phyloP scores from a whole-genome alignment of 2,888 invertebrate genomes.

The Athripsodes cinereus region DNA sequence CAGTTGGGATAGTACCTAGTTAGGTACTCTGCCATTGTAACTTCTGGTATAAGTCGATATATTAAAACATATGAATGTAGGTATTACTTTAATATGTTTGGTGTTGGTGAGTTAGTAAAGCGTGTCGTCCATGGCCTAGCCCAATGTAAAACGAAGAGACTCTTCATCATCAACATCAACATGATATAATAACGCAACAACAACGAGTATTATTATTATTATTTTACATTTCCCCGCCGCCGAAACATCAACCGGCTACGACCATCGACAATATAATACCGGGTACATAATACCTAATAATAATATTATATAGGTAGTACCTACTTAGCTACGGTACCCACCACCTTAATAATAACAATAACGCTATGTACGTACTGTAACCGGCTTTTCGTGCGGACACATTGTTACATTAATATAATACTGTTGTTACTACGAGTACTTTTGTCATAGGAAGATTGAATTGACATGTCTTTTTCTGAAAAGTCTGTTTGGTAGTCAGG shows the following conservation, averaged over 20 bases:
- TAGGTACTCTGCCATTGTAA: too few species aligned
- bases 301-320: too few species aligned
- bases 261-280: neutral
- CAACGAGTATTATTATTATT: too few species aligned
- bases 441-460: too few species aligned
- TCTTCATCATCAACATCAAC: neutral
- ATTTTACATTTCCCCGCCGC: neutral
- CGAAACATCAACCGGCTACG: neutral
- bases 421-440: too few species aligned
- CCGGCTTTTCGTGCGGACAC: constrained; percentile 8
- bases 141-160: constrained; percentile 14
- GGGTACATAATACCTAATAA: too few species aligned
- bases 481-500: too few species aligned
- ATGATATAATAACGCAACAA: too few species aligned
- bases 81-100: constrained; percentile 9
- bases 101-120: constrained; percentile 5
- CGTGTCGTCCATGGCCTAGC: constrained; percentile 19
- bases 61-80: constrained; percentile 9
- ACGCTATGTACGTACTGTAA: neutral
- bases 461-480: too few species aligned
- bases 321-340: neutral
- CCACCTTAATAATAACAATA: neutral
- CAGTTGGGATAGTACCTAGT: too few species aligned
- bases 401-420: too few species aligned
- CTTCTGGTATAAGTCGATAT: too few species aligned